These are phyloP conservation scores for Tetragonula clypearis DNA, from an alignment of 1,140 invertebrate genomes.

Conservation along the genomic window DNA sequence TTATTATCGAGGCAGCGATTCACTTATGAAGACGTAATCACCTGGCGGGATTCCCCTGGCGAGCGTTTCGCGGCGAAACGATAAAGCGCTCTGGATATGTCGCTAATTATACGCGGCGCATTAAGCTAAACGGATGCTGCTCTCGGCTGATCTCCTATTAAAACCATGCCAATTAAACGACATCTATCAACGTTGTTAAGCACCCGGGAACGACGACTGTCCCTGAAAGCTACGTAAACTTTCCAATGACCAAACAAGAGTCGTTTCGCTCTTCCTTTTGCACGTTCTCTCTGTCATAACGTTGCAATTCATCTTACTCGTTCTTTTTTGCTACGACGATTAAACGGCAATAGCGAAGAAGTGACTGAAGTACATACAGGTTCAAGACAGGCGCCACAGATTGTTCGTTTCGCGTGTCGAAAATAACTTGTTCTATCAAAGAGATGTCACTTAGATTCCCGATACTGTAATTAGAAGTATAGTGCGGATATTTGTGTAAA, in stretches of 20 bases:
- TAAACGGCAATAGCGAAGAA: no score
- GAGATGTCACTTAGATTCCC: no score
- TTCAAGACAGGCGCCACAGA: no score
- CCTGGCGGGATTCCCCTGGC: slow-evolving; percentile 5
- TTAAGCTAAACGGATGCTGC: slow-evolving; percentile 36
- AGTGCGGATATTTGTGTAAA: no score
- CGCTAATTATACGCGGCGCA: slow-evolving; percentile 44
- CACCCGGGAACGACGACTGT: background rate
- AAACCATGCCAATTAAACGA: slow-evolving; percentile 15
- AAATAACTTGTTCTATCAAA: background rate
- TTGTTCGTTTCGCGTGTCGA: no score
- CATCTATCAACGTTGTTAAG: slow-evolving; percentile 18
- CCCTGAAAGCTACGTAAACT: background rate
- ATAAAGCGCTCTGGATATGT: slow-evolving; percentile 56
- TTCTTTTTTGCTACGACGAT: slow-evolving; percentile 5
- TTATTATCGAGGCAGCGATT: slow-evolving; percentile 31
- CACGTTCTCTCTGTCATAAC: background rate
- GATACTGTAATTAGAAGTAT: no score
- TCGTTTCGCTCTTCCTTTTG: background rate
- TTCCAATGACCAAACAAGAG: background rate
- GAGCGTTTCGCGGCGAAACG: slow-evolving; percentile 26
- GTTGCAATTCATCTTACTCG: slow-evolving; percentile 1
- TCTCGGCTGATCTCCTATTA: slow-evolving; percentile 2
- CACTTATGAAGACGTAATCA: slow-evolving; percentile 59
- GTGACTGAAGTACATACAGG: no score